Percentiles rank a stretch among this genome's conserved stretches.
Conservation (phyloP, 1,140 invertebrate species). For the Platyura marginata region DNA sequence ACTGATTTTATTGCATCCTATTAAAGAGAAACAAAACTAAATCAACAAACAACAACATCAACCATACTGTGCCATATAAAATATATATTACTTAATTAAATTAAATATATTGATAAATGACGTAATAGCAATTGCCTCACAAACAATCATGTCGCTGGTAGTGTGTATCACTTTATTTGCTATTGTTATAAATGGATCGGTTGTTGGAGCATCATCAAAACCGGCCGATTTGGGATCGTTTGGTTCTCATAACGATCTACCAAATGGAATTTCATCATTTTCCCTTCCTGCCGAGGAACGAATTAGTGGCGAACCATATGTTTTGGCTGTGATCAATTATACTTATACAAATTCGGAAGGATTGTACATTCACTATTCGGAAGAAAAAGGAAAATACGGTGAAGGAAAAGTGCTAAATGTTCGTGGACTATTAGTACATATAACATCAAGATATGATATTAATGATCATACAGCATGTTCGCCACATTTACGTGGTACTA, state of each 20-base stretch:
- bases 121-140: too few relatives aligned
- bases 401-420: constrained; percentile 39
- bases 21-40: too few relatives aligned
- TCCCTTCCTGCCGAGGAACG: constrained; percentile 13
- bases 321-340: constrained; percentile 20
- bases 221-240: constrained; percentile 1
- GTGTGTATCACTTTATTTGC: too few relatives aligned
- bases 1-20: too few relatives aligned
- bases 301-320: constrained; percentile 19
- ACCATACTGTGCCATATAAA: too few relatives aligned
- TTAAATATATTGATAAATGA: too few relatives aligned
- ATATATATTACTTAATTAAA: too few relatives aligned
- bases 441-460: constrained; percentile 28
- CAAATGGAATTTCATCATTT: constrained; percentile 7
- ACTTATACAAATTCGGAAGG: constrained; percentile 8
- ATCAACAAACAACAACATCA: too few relatives aligned
- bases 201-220: too few relatives aligned
- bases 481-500: constrained; percentile 31
- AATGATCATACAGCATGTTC: constrained; percentile 45
- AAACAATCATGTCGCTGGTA: too few relatives aligned
- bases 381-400: constrained; percentile 48
- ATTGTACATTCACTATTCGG: constrained; percentile 17
- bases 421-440: constrained; percentile 37
- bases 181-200: too few relatives aligned
- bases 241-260: constrained; percentile 2